Percentiles rank a stretch among this genome's conserved stretches.
Conservation (phyloP, 1,140 invertebrate genomes). For the Drosophila sechellia region DNA sequence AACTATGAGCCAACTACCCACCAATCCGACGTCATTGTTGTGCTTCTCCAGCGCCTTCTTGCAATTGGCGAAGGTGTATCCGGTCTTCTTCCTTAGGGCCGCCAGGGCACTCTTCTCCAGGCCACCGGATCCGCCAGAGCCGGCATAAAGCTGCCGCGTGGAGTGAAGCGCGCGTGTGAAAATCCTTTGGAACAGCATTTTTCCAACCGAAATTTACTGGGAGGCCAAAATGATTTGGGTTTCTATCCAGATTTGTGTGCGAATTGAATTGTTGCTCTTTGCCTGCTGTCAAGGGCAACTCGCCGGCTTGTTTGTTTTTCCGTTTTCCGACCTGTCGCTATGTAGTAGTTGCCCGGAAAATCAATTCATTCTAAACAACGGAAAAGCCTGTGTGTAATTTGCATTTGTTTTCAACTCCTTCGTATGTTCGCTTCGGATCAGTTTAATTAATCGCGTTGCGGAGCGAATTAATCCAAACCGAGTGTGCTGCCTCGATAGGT, state of each 20-base stretch:
- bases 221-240: constrained; percentile 1
- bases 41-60: constrained; percentile 96
- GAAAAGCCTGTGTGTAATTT: constrained; percentile 22
- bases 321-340: constrained; percentile 31
- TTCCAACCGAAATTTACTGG: neutral
- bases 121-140: constrained; percentile 44
- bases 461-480: constrained; percentile 32
- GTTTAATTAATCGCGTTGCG: constrained; percentile 36
- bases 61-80: constrained; percentile 97
- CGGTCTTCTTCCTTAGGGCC: constrained; percentile 95
- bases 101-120: constrained; percentile 89
- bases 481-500: constrained; percentile 18
- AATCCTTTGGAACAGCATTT: constrained; percentile 62
- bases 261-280: constrained; percentile 33
- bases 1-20: constrained; percentile 7
- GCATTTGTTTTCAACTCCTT: constrained; percentile 58
- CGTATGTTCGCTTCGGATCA: constrained; percentile 31
- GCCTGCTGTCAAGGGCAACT: constrained; percentile 60
- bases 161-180: constrained; percentile 78
- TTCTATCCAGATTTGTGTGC: no score
- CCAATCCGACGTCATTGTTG: constrained; percentile 90
- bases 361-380: constrained; percentile 59
- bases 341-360: constrained; percentile 45
- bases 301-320: constrained; percentile 34
- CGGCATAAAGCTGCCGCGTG: constrained; percentile 84